Conservation (phyloP, 2,888 invertebrate genomes). For the Spilosoma lubricipeda region DNA sequence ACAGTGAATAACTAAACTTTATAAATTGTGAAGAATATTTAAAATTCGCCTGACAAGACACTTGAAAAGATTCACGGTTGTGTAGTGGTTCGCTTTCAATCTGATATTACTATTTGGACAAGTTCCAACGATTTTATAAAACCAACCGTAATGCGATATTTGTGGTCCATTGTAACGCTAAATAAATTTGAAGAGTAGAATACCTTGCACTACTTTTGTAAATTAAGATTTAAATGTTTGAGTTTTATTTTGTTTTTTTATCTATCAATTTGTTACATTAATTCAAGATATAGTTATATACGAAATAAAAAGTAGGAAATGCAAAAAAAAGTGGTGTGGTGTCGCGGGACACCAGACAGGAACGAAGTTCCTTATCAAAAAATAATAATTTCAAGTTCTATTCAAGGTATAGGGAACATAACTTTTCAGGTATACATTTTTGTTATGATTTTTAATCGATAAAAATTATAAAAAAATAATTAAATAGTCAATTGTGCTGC, state of each 20-base stretch:
- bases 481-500: too few relatives aligned
- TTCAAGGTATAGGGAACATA: too few relatives aligned
- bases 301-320: too few relatives aligned
- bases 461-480: too few relatives aligned
- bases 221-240: background rate
- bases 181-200: conserved; percentile 3
- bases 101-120: background rate
- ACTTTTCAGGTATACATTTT: too few relatives aligned
- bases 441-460: too few relatives aligned
- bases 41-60: background rate
- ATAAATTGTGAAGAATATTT: background rate
- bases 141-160: conserved; percentile 4
- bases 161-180: background rate
- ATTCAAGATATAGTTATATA: background rate
- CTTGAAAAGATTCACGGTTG: background rate
- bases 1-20: background rate
- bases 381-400: too few relatives aligned
- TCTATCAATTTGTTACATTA: background rate
- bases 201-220: background rate
- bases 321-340: too few relatives aligned
- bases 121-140: conserved; percentile 14
- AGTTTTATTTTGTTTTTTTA: background rate
- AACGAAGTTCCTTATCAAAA: too few relatives aligned
- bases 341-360: too few relatives aligned
- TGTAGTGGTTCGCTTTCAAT: conserved; percentile 3